phyloP scores from a whole-genome alignment of 2,888 invertebrate genomes.

The Agriotes lineatus region DNA sequence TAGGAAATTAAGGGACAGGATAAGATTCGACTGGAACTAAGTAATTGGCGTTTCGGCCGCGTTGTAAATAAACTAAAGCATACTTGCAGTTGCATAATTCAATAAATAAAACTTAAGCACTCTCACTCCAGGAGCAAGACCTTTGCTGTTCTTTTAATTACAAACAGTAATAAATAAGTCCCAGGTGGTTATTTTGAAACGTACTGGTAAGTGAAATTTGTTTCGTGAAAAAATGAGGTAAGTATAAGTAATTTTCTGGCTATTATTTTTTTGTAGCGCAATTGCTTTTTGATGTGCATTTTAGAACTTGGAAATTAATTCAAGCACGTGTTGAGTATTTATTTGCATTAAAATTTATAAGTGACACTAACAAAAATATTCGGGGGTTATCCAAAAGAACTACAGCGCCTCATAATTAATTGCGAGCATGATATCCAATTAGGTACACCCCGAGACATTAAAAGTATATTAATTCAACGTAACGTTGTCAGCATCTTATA shows the following conservation, averaged over 20 bases:
- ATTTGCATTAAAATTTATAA: background rate
- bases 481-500: conserved; percentile 50
- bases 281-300: background rate
- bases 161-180: conserved; percentile 17
- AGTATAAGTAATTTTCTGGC: too few species aligned
- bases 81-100: conserved; percentile 4
- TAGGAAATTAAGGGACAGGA: background rate
- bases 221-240: too few species aligned
- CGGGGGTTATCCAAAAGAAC: background rate
- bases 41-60: background rate
- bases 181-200: conserved; percentile 13
- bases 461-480: conserved; percentile 47
- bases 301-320: background rate
- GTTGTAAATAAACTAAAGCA: background rate
- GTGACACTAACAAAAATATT: background rate
- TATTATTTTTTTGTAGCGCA: too few species aligned
- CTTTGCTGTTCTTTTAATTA: conserved; percentile 22
- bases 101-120: conserved; percentile 7
- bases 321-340: background rate
- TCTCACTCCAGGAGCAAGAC: conserved; percentile 19
- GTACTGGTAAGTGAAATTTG: too few species aligned
- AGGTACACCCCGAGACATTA: conserved; percentile 45
- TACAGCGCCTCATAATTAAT: conserved; percentile 5
- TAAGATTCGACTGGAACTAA: too few species aligned
- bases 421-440: conserved; percentile 36